A percentile compares a stretch with the other conserved stretches of the same genome.
Conservation (phyloP, 53 echinoderm and acorn worm species). For the Temnopleurus reevesii region DNA sequence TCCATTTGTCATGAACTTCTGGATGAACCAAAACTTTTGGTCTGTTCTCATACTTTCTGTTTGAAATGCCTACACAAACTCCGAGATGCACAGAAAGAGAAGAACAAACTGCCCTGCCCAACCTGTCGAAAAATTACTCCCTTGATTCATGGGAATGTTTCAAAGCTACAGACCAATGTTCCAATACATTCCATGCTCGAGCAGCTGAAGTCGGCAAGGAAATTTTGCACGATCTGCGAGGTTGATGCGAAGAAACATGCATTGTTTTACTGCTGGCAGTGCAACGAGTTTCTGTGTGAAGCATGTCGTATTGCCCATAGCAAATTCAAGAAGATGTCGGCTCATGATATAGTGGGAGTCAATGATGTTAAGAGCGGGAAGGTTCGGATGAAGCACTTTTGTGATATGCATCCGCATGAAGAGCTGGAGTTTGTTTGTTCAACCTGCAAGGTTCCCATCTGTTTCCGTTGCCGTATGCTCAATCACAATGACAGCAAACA, state of each 20-base stretch:
- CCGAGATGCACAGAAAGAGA: not conserved
- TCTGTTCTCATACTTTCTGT: conserved; percentile 29
- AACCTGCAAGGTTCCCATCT: not conserved
- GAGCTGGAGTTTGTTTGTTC: not conserved
- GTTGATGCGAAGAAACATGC: not conserved
- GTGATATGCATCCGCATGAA: not conserved
- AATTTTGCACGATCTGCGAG: not conserved
- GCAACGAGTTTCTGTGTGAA: not conserved
- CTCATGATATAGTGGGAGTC: not conserved
- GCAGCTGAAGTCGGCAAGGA: not conserved
- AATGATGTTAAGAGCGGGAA: not conserved
- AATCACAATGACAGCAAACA: not conserved
- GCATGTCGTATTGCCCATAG: not conserved
- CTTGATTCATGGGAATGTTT: not conserved
- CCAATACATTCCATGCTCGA: not conserved
- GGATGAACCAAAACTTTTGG: not conserved
- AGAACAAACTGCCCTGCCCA: not conserved
- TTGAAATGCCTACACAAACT: not conserved
- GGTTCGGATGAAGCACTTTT: not conserved
- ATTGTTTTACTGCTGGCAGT: not conserved
- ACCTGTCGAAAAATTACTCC: not conserved
- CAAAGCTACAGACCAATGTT: conserved; percentile 3
- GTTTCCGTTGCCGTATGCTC: conserved; percentile 4
- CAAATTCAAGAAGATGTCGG: not conserved
- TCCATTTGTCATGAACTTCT: not conserved